phyloP scores from a whole-genome alignment of 1,140 invertebrate genomes.

The Heliconius congener region DNA sequence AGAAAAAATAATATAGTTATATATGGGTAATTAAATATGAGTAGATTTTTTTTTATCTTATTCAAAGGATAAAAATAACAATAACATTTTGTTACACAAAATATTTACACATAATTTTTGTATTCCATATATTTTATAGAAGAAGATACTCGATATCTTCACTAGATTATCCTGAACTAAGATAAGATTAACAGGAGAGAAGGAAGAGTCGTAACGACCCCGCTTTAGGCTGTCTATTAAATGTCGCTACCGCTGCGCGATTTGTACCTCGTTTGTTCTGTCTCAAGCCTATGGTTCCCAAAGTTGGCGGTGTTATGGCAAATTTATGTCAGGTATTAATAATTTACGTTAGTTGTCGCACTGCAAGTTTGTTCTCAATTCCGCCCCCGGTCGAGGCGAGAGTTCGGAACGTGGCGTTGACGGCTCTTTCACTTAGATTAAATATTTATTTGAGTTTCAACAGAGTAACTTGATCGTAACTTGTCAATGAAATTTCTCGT shows the following conservation, averaged over 20 bases:
- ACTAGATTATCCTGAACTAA: conserved; percentile 65
- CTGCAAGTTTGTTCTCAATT: conserved; percentile 65
- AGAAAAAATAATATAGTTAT: too few species aligned
- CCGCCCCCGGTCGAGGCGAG: conserved; percentile 51
- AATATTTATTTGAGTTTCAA: conserved; percentile 75
- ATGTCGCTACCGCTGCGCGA: conserved; percentile 59
- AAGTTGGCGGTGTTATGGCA: conserved; percentile 74
- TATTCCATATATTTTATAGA: neutral
- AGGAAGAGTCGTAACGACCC: conserved; percentile 54
- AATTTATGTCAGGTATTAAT: conserved; percentile 81
- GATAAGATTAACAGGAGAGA: conserved; percentile 63
- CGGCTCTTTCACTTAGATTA: conserved; percentile 68
- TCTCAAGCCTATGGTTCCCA: conserved; percentile 56
- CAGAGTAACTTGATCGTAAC: conserved; percentile 52
- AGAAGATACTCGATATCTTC: conserved; percentile 53
- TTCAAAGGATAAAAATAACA: too few species aligned
- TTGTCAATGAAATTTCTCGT: conserved; percentile 56
- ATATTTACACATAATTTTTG: too few species aligned
- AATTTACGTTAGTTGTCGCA: conserved; percentile 76
- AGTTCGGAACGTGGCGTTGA: conserved; percentile 62
- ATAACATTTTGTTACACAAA: too few species aligned
- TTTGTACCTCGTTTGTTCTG: conserved; percentile 75
- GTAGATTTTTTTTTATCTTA: too few species aligned
- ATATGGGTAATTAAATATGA: too few species aligned
- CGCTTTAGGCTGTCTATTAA: conserved; percentile 67